Conservation (phyloP, 2,888 invertebrate species). For the Temnothorax unifasciatus region DNA sequence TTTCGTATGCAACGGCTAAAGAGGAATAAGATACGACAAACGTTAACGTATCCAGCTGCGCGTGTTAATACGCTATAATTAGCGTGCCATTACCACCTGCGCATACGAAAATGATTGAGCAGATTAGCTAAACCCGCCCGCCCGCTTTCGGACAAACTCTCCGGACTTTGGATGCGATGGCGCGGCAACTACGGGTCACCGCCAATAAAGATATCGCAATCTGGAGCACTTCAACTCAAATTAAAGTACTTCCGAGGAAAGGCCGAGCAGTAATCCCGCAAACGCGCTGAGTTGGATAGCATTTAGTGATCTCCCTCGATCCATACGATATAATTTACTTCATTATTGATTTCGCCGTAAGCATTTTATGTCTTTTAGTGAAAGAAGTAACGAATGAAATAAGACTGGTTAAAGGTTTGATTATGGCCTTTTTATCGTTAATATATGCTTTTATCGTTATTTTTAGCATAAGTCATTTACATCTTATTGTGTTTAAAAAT, state of each 20-base stretch:
- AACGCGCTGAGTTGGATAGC: constrained; percentile 2
- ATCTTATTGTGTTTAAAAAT: constrained; percentile 2
- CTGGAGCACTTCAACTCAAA: constrained; percentile 49
- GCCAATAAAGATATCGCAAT: constrained; percentile 46
- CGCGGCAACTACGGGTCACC: constrained; percentile 14
- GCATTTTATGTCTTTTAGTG: not conserved
- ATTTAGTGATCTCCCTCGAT: not conserved
- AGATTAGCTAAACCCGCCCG: constrained; percentile 26
- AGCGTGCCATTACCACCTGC: constrained; percentile 67
- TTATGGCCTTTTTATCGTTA: not conserved
- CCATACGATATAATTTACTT: not conserved
- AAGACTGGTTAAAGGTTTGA: not conserved
- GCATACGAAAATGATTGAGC: constrained; percentile 50
- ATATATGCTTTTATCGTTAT: not conserved
- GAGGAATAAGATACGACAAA: constrained; percentile 28
- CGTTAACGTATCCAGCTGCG: constrained; percentile 41
- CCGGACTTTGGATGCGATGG: constrained; percentile 13
- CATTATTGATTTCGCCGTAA: not conserved
- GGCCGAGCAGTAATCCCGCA: constrained; percentile 17
- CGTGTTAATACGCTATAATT: constrained; percentile 63
- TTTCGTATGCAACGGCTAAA: not conserved
- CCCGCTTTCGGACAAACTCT: constrained; percentile 25
- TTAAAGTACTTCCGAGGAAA: constrained; percentile 37
- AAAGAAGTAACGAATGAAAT: not conserved
- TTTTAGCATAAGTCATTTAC: not conserved